A percentile compares a stretch with the other conserved stretches of the same genome.
These are phyloP conservation scores for Carcharodon carcharias DNA, from an alignment of 2,797 vertebrate genomes.

Conservation along the genomic window DNA sequence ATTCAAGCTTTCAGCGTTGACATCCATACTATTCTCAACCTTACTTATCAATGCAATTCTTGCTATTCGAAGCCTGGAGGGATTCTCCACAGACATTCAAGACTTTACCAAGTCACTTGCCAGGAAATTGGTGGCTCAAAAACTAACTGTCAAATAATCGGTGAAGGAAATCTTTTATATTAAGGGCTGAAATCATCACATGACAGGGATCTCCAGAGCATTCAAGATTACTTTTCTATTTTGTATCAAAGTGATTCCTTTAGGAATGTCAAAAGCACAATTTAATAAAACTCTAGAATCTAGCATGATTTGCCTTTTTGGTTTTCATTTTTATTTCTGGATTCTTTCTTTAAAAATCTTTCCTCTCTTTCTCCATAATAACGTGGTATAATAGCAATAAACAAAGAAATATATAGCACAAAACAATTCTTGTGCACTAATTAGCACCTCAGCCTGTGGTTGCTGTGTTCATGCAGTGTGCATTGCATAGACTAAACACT, in stretches of 20 bases:
- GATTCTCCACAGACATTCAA: not conserved
- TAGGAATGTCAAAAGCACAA: not conserved
- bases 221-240: not conserved
- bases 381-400: not conserved
- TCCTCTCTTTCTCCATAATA: not conserved
- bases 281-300: not conserved
- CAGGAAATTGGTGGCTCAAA: slow-evolving; percentile 8
- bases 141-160: not conserved
- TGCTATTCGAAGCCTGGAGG: not conserved
- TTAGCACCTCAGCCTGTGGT: slow-evolving; percentile 9
- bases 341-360: not conserved
- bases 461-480: not conserved
- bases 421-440: not conserved
- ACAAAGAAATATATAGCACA: not conserved
- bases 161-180: not conserved
- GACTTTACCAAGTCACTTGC: not conserved
- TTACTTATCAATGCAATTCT: not conserved
- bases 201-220: not conserved
- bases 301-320: not conserved
- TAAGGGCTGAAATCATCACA: not conserved
- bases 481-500: not conserved
- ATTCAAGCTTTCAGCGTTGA: not conserved
- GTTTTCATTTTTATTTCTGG: not conserved
- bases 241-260: not conserved
- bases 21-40: not conserved